Conservation (phyloP, 2,888 invertebrate genomes). For the Branchipolynoe longqiensis region DNA sequence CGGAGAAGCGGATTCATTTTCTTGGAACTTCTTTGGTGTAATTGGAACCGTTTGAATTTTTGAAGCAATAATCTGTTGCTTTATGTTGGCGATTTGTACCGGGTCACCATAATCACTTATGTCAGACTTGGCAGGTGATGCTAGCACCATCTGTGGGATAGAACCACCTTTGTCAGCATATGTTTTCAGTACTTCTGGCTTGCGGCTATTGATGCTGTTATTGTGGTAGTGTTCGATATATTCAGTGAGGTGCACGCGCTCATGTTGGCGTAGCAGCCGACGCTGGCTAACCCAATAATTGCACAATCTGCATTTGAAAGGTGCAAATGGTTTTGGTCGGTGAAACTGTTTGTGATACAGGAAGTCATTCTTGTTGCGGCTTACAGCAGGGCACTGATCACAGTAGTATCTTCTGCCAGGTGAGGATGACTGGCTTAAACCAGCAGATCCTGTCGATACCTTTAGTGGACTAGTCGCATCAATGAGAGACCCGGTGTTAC, state of each 20-base stretch:
- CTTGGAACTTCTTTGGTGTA: constrained; percentile 45
- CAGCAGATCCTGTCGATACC: not conserved
- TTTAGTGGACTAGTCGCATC: not conserved
- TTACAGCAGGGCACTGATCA: constrained; percentile 91
- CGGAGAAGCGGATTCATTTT: not conserved
- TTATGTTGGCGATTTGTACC: constrained; percentile 76
- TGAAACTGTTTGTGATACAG: constrained; percentile 94
- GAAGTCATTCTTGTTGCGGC: constrained; percentile 92
- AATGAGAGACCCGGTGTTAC: not conserved
- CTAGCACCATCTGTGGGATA: constrained; percentile 57
- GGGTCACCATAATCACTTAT: constrained; percentile 70
- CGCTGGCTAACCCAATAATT: constrained; percentile 90
- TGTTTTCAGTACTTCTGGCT: constrained; percentile 26
- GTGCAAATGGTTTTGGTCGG: constrained; percentile 86
- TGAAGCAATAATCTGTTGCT: constrained; percentile 78
- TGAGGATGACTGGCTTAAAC: constrained; percentile 18
- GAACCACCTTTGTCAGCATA: constrained; percentile 42
- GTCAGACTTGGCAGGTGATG: constrained; percentile 77
- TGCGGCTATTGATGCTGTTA: constrained; percentile 26
- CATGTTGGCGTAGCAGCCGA: constrained; percentile 91
- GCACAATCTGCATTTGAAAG: constrained; percentile 91
- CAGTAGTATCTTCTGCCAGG: constrained; percentile 85
- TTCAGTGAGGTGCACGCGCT: constrained; percentile 86
- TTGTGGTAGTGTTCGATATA: constrained; percentile 55
- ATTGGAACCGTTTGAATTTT: constrained; percentile 76